Evolutionary conservation across 2,113 vertebrate species (phyloP).

Genomic region (Strigops habroptila): DNA sequence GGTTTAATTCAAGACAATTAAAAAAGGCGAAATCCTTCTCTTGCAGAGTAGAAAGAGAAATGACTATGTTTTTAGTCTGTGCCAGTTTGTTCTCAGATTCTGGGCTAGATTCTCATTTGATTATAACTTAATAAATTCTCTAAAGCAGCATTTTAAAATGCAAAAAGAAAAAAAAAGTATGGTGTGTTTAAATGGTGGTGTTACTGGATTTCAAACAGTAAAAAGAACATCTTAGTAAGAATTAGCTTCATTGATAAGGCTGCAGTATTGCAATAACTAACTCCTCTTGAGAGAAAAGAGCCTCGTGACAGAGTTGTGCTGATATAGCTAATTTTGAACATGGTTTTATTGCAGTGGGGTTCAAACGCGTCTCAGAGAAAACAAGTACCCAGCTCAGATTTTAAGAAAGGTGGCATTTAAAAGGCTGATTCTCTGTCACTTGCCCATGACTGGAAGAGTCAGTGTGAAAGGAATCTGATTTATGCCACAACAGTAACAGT

Average conservation of each 20-base stretch:
- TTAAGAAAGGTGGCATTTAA: neutral
- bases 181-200: neutral
- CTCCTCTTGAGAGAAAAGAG: neutral
- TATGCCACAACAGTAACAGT: neutral
- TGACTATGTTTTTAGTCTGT: neutral
- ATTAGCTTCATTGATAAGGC: neutral
- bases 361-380: neutral
- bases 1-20: neutral
- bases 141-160: neutral
- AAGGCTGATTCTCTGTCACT: constrained; percentile 1
- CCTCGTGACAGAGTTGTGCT: neutral
- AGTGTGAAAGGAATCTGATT: neutral
- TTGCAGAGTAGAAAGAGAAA: neutral
- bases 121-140: neutral
- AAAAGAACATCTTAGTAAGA: neutral
- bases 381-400: neutral
- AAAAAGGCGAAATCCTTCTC: neutral
- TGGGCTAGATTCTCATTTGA: neutral
- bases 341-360: neutral
- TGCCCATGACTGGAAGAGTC: constrained; percentile 6
- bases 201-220: neutral
- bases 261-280: neutral
- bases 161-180: neutral
- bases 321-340: neutral
- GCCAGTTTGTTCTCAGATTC: neutral